Conservation (phyloP, 2,113 vertebrate species). For the Pelobates fuscus region DNA sequence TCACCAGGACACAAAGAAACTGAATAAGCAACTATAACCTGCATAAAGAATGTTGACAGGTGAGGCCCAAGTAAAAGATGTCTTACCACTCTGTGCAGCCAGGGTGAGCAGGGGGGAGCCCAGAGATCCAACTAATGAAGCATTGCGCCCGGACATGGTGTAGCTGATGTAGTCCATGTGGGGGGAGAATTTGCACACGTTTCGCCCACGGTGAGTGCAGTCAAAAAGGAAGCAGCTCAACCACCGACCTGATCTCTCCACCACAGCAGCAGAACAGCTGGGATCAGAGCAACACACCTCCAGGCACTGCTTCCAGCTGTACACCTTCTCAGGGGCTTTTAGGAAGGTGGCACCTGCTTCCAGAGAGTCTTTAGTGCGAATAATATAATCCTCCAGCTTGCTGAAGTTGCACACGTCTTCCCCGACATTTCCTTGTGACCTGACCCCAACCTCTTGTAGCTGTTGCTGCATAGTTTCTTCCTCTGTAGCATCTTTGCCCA, state of each 20-base stretch:
- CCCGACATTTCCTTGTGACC: slow-evolving; percentile 21
- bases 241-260: slow-evolving; percentile 67
- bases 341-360: slow-evolving; percentile 86
- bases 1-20: no score
- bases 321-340: slow-evolving; percentile 72
- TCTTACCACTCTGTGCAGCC: not conserved
- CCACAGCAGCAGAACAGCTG: slow-evolving; percentile 84
- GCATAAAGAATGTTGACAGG: no score
- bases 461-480: slow-evolving; percentile 48
- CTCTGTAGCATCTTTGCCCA: slow-evolving; percentile 67
- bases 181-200: slow-evolving; percentile 82
- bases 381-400: slow-evolving; percentile 77
- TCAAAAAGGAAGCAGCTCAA: slow-evolving; percentile 86
- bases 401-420: slow-evolving; percentile 56
- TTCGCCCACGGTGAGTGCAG: slow-evolving; percentile 76
- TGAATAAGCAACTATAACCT: no score
- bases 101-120: not conserved
- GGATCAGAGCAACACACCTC: slow-evolving; percentile 85
- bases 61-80: no score
- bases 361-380: slow-evolving; percentile 86
- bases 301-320: slow-evolving; percentile 80
- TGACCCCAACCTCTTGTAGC: slow-evolving; percentile 15
- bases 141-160: slow-evolving; percentile 60
- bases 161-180: slow-evolving; percentile 85
- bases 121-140: not conserved